Evolutionary conservation across 1,140 invertebrate species (phyloP).

Genomic region (Drosophila kikkawai): DNA sequence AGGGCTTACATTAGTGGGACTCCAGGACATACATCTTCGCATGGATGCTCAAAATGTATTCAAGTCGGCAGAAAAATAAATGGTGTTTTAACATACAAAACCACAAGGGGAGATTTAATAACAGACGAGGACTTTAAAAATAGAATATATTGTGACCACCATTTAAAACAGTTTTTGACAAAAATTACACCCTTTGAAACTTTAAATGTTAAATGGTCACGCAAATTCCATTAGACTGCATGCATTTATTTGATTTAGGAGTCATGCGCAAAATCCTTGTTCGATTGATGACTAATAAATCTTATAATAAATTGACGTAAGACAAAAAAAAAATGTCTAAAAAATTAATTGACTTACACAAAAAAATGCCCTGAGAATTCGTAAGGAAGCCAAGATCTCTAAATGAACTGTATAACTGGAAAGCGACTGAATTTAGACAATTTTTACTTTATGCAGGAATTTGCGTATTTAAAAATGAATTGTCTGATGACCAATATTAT

Average conservation of each 20-base stretch:
- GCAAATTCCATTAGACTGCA: conserved; percentile 33
- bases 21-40: not conserved
- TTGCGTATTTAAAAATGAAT: not conserved
- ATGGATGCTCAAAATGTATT: conserved; percentile 24
- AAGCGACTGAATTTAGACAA: conserved; percentile 30
- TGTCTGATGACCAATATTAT: conserved; percentile 12
- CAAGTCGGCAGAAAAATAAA: conserved; percentile 37
- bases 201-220: conserved; percentile 32
- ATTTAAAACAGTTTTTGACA: conserved; percentile 27
- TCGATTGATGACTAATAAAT: not conserved
- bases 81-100: conserved; percentile 36
- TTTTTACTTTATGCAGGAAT: conserved; percentile 26
- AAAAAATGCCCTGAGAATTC: conserved; percentile 24
- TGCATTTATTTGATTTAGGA: conserved; percentile 27
- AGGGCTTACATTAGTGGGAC: not conserved
- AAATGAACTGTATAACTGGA: conserved; percentile 6
- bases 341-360: conserved; percentile 18
- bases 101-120: conserved; percentile 1
- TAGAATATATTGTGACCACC: conserved; percentile 28
- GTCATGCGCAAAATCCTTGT: conserved; percentile 37
- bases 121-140: conserved; percentile 4
- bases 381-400: conserved; percentile 16
- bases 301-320: not conserved
- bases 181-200: conserved; percentile 29
- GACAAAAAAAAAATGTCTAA: conserved; percentile 5